phyloP scores from a whole-genome alignment of 2,888 invertebrate species.

The Villa cingulata region DNA sequence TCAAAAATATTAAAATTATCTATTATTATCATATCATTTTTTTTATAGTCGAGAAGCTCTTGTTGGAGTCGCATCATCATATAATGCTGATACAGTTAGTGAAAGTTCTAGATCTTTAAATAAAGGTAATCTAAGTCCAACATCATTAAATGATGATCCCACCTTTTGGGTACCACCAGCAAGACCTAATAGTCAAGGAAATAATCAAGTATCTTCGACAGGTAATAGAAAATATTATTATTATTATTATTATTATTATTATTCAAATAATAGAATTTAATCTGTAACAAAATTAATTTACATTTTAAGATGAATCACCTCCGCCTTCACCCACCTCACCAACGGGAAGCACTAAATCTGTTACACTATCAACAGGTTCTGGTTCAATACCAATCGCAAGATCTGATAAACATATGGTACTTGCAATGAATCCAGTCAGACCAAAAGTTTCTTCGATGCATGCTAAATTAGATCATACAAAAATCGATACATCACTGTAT shows the following conservation, averaged over 20 bases:
- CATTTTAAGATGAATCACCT: constrained; percentile 32
- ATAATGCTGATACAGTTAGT: constrained; percentile 34
- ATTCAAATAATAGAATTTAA: no score
- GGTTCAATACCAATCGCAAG: constrained; percentile 35
- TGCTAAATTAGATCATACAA: constrained; percentile 48
- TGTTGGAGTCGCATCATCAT: constrained; percentile 29
- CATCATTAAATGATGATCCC: constrained; percentile 34
- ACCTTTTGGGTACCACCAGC: constrained; percentile 39
- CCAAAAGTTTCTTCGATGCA: constrained; percentile 46
- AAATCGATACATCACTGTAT: constrained; percentile 46
- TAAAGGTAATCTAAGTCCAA: constrained; percentile 32
- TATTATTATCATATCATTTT: not conserved
- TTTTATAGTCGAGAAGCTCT: constrained; percentile 36
- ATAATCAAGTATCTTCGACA: constrained; percentile 21
- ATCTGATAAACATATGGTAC: constrained; percentile 42
- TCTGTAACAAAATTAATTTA: no score
- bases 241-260: no score
- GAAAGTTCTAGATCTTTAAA: constrained; percentile 29
- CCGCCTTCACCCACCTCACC: constrained; percentile 38
- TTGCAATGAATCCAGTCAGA: constrained; percentile 37
- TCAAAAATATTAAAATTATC: not conserved
- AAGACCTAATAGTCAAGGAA: constrained; percentile 11
- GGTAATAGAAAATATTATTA: constrained; percentile 9
- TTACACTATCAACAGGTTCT: constrained; percentile 32
- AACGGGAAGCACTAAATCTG: constrained; percentile 35